These are phyloP conservation scores for Acanthosepion esculentum DNA, from an alignment of 2,888 invertebrate species.

Conservation along the genomic window DNA sequence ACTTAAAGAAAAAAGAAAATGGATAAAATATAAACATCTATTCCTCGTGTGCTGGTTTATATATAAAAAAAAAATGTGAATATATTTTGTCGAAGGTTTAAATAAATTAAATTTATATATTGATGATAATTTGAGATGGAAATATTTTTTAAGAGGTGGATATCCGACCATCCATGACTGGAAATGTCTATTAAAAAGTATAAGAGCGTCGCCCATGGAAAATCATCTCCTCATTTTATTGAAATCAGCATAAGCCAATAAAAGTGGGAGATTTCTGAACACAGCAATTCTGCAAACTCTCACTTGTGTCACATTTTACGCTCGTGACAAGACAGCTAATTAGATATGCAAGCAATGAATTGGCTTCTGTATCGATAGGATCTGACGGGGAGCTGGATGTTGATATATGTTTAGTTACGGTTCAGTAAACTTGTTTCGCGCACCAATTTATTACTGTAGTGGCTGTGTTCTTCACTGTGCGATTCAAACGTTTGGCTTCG, in stretches of 20 bases:
- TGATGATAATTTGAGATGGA: background rate
- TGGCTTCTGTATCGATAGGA: background rate
- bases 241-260: background rate
- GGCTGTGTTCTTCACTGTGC: too few species aligned
- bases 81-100: background rate
- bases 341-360: background rate
- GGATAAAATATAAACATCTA: too few species aligned
- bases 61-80: background rate
- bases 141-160: background rate
- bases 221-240: background rate
- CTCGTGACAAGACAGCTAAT: background rate
- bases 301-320: background rate
- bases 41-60: background rate
- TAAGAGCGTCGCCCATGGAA: background rate
- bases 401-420: background rate
- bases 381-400: background rate
- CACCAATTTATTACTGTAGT: too few species aligned
- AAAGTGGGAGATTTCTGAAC: background rate
- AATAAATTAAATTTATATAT: background rate
- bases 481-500: too few species aligned
- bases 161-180: too few species aligned
- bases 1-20: too few species aligned
- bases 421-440: too few species aligned
- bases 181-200: background rate
- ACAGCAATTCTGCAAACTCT: background rate